A percentile compares a stretch with the other conserved stretches of the same genome.
Conservation (phyloP, 1,140 invertebrate genomes). For the Cydia pomonella region DNA sequence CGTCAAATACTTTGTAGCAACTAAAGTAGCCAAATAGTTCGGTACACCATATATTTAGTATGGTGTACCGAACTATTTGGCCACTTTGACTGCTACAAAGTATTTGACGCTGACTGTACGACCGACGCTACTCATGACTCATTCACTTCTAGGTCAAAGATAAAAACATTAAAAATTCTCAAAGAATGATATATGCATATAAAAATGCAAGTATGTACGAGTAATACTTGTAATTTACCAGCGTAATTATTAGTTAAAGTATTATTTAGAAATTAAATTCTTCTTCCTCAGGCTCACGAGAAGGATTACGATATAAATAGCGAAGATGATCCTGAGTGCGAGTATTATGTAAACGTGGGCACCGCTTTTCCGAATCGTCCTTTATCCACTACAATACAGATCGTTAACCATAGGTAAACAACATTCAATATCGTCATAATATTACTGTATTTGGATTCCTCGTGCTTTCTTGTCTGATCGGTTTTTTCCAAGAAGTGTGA, state of each 20-base stretch:
- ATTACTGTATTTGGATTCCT: not conserved
- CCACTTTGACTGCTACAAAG: too few species aligned
- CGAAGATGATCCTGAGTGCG: conserved; percentile 55
- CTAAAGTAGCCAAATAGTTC: too few species aligned
- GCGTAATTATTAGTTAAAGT: too few species aligned
- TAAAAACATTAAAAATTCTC: not conserved
- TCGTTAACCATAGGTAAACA: conserved; percentile 57
- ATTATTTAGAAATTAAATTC: not conserved
- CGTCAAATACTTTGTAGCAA: too few species aligned
- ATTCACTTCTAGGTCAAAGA: too few species aligned
- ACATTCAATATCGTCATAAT: not conserved
- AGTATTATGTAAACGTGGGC: conserved; percentile 59
- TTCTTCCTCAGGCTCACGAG: conserved; percentile 54
- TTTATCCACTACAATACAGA: conserved; percentile 46
- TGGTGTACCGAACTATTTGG: too few species aligned
- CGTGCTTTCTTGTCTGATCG: not conserved
- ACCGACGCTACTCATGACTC: too few species aligned
- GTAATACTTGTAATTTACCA: too few species aligned
- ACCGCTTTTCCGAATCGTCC: conserved; percentile 53
- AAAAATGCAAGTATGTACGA: too few species aligned
- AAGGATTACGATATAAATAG: conserved; percentile 64
- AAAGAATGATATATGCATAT: not conserved
- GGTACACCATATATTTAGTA: too few species aligned
- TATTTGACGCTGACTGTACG: too few species aligned
- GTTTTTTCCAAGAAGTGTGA: too few species aligned